Evolutionary conservation across 2,113 vertebrate species (phyloP).

Genomic region (Siniperca chuatsi): DNA sequence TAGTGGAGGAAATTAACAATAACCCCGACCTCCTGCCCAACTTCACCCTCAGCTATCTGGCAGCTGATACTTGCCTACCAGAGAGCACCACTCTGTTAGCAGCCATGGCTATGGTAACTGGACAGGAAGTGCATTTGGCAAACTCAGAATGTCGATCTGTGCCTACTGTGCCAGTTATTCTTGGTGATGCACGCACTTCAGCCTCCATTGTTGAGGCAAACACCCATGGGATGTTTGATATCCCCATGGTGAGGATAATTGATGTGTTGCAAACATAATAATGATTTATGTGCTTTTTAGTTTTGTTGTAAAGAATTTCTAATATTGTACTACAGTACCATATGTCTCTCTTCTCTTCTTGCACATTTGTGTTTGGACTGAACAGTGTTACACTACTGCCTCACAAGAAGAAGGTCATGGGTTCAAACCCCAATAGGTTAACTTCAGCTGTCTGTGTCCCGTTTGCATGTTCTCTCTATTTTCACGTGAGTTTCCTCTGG

Average conservation of each 20-base stretch:
- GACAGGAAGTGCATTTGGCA: constrained; percentile 37
- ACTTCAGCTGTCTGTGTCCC: background rate
- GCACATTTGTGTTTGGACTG: background rate
- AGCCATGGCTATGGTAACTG: constrained; percentile 62
- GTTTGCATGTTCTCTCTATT: background rate
- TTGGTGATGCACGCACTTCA: constrained; percentile 69
- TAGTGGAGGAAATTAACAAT: constrained; percentile 76
- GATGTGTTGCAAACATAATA: constrained; percentile 11
- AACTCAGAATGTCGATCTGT: constrained; percentile 42
- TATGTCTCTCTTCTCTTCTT: background rate
- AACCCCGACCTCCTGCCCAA: constrained; percentile 62
- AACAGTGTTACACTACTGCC: background rate
- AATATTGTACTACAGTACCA: background rate
- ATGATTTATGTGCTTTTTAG: constrained; percentile 1
- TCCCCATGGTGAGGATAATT: constrained; percentile 69
- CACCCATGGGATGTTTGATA: constrained; percentile 70
- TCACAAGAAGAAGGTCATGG: background rate
- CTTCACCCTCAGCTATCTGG: constrained; percentile 70
- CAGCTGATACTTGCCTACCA: constrained; percentile 75
- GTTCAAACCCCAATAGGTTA: background rate
- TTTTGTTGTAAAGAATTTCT: constrained; percentile 8
- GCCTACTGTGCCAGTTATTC: constrained; percentile 62
- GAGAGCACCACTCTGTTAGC: constrained; percentile 69
- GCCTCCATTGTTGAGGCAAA: constrained; percentile 70
- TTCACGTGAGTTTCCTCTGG: background rate